Conservation (phyloP, 2,797 vertebrate species). For the Petrocephalus schoutedeni region DNA sequence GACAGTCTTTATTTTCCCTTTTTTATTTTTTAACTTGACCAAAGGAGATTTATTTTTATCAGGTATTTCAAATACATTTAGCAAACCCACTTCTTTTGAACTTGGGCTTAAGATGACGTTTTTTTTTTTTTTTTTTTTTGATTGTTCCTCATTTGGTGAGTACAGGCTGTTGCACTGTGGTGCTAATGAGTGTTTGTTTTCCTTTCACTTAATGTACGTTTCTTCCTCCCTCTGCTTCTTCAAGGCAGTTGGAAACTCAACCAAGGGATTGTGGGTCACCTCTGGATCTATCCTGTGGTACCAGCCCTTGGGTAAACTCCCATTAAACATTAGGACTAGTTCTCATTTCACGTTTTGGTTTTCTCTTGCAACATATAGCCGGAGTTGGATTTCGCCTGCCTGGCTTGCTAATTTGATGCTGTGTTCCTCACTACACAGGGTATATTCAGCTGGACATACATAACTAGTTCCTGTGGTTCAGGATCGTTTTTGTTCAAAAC, state of each 20-base stretch:
- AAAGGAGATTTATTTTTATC: slow-evolving; percentile 70
- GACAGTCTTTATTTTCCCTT: slow-evolving; percentile 47
- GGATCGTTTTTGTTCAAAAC: slow-evolving; percentile 61
- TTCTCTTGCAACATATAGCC: slow-evolving; percentile 46
- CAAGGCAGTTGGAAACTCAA: slow-evolving; percentile 38
- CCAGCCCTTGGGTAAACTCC: slow-evolving; percentile 19
- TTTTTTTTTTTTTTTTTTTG: slow-evolving; percentile 43
- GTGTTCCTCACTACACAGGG: slow-evolving; percentile 51
- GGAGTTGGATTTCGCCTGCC: slow-evolving; percentile 38
- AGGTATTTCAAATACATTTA: slow-evolving; percentile 44
- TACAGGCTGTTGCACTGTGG: slow-evolving; percentile 52
- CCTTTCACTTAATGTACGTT: slow-evolving; percentile 37
- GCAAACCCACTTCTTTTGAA: slow-evolving; percentile 53
- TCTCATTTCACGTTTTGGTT: slow-evolving; percentile 39
- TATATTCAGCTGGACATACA: slow-evolving; percentile 53
- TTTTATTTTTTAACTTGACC: slow-evolving; percentile 66
- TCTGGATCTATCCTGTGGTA: background rate
- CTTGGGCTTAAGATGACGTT: slow-evolving; percentile 42
- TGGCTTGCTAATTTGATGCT: slow-evolving; percentile 55
- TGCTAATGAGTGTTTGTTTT: slow-evolving; percentile 50
- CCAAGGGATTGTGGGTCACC: slow-evolving; percentile 9
- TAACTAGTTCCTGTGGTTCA: slow-evolving; percentile 54
- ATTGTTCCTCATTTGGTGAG: slow-evolving; percentile 48
- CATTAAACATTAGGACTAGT: slow-evolving; percentile 18
- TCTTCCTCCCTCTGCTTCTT: slow-evolving; percentile 43